phyloP scores from a whole-genome alignment of 1,140 invertebrate genomes.

The Whitmania pigra region DNA sequence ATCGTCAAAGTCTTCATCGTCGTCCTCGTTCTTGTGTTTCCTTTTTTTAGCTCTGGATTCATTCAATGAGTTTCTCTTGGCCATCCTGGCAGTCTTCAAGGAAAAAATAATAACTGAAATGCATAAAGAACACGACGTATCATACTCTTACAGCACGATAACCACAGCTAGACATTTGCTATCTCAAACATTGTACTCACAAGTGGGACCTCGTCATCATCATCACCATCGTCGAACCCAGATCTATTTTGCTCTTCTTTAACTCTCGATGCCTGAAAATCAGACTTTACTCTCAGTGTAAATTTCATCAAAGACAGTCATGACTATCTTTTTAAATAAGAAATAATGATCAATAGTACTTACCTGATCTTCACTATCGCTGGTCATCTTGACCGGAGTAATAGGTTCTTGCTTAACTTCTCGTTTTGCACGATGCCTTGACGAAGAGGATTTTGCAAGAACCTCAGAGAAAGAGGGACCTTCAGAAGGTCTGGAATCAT shows the following conservation, averaged over 20 bases:
- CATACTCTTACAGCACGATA: not conserved
- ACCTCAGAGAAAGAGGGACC: slow-evolving; percentile 1
- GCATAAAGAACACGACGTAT: not conserved
- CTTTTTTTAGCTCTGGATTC: not conserved
- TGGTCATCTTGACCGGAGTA: not conserved
- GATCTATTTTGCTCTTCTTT: not conserved
- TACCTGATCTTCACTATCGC: too few relatives aligned
- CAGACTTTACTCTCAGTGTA: too few relatives aligned
- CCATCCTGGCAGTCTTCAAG: slow-evolving; percentile 1
- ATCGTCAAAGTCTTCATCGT: not conserved
- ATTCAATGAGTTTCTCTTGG: not conserved
- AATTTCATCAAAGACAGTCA: too few relatives aligned
- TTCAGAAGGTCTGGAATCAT: not conserved
- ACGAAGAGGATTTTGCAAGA: not conserved
- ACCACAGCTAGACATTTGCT: not conserved
- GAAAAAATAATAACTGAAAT: not conserved
- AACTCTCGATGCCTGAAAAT: too few relatives aligned
- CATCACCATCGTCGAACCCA: not conserved
- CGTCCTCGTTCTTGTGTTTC: not conserved
- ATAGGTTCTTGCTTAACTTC: not conserved
- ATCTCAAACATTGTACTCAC: not conserved
- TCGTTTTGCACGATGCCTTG: not conserved
- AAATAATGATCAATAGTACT: too few relatives aligned
- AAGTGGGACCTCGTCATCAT: not conserved
- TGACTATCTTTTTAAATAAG: too few relatives aligned